These are phyloP conservation scores for Riparia riparia DNA, from an alignment of 2,113 vertebrate genomes.

Conservation along the genomic window DNA sequence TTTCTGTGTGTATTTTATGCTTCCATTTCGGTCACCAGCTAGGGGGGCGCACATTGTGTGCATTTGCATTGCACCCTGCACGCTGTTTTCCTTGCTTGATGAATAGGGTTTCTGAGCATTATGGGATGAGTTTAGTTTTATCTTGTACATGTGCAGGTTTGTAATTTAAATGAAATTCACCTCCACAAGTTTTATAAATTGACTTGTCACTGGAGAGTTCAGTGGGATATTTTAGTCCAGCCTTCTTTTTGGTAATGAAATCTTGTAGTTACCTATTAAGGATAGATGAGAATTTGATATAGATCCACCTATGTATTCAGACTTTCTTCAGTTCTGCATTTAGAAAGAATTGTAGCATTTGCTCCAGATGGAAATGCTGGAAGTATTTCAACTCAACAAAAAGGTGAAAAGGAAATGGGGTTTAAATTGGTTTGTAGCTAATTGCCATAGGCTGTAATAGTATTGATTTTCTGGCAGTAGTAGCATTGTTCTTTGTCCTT, in stretches of 20 bases:
- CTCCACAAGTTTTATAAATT: background rate
- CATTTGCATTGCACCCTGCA: background rate
- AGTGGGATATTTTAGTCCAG: background rate
- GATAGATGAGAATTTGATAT: background rate
- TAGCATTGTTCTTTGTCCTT: slow-evolving; percentile 41
- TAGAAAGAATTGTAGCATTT: background rate
- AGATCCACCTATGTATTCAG: background rate
- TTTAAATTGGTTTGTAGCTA: slow-evolving; percentile 60
- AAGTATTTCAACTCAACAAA: slow-evolving; percentile 12
- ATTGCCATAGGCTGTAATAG: slow-evolving; percentile 41
- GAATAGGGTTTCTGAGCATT: background rate
- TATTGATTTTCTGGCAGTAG: slow-evolving; percentile 51
- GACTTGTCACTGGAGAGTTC: background rate
- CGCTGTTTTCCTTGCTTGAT: background rate
- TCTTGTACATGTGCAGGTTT: background rate
- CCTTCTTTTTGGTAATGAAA: background rate
- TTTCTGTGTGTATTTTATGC: background rate
- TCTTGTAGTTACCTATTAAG: background rate
- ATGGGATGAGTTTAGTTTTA: background rate
- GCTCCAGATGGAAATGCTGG: slow-evolving; percentile 13
- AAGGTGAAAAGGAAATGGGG: slow-evolving; percentile 25
- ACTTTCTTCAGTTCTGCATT: background rate
- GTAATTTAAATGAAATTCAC: background rate
- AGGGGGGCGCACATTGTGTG: background rate
- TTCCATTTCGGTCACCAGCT: background rate